phyloP scores from a whole-genome alignment of 2,888 invertebrate genomes.

The Agonopterix heracliana region DNA sequence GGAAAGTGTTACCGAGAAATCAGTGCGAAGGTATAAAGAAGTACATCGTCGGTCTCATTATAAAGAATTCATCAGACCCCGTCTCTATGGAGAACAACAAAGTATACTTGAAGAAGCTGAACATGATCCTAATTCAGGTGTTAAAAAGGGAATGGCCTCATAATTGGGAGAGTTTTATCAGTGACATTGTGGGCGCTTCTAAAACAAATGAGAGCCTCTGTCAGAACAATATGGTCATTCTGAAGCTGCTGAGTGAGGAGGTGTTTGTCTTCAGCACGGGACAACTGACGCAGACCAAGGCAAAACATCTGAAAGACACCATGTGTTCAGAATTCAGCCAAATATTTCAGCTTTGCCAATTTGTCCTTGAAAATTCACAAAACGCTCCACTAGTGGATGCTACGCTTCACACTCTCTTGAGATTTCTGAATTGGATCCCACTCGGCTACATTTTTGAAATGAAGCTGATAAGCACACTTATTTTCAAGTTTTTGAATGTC shows the following conservation, averaged over 20 bases:
- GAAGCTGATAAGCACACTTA: conserved; percentile 93
- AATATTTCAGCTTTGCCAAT: conserved; percentile 98
- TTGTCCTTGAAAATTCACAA: conserved; percentile 98
- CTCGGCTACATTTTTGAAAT: conserved; percentile 99
- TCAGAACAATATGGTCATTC: conserved; percentile 99
- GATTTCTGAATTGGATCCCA: conserved; percentile 99
- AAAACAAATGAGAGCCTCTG: conserved; percentile 99
- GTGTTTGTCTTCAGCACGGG: conserved; percentile 99
- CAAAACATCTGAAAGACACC: conserved; percentile 98
- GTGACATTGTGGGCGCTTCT: conserved; percentile 99
- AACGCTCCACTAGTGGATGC: conserved; percentile 97
- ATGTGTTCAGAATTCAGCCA: conserved; percentile 99
- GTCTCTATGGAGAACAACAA: conserved; percentile 93
- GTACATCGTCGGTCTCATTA: conserved; percentile 98
- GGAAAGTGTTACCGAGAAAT: conserved; percentile 98
- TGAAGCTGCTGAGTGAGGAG: conserved; percentile 98
- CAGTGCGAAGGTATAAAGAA: conserved; percentile 99
- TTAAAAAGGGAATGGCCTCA: conserved; percentile 99
- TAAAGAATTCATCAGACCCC: conserved; percentile 97
- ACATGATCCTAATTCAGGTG: conserved; percentile 99
- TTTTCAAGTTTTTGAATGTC: conserved; percentile 97
- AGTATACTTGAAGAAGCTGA: conserved; percentile 97
- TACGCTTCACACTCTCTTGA: conserved; percentile 95
- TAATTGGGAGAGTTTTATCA: conserved; percentile 99
- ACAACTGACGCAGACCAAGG: conserved; percentile 98